phyloP scores from a whole-genome alignment of 2,797 vertebrate species.

The Thripadectes ignobilis region DNA sequence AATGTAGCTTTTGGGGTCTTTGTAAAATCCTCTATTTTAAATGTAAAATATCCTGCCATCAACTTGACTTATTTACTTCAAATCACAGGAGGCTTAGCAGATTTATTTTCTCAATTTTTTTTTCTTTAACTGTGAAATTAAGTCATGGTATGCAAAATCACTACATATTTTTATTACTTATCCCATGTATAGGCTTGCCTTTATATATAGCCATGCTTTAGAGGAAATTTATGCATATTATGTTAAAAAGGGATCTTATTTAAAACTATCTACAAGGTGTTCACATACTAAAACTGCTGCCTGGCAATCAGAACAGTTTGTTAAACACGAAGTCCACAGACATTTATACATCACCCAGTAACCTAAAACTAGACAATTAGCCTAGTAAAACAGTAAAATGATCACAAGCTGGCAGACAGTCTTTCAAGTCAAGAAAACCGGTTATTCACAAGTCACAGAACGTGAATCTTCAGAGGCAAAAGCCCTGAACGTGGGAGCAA shows the following conservation, averaged over 20 bases:
- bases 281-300: not conserved
- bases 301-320: not conserved
- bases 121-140: not conserved
- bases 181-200: not conserved
- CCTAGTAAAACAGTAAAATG: not conserved
- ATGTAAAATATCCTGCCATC: not conserved
- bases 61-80: not conserved
- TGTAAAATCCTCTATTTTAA: not conserved
- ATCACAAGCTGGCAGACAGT: not conserved
- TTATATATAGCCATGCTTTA: not conserved
- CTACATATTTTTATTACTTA: not conserved
- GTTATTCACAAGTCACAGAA: not conserved
- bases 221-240: not conserved
- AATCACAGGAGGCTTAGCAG: not conserved
- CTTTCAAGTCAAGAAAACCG: not conserved
- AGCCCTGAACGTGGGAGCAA: not conserved
- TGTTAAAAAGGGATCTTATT: not conserved
- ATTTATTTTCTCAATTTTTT: not conserved
- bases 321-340: not conserved
- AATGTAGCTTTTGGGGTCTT: not conserved
- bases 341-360: slow-evolving; percentile 21
- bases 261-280: not conserved
- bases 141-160: not conserved
- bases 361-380: slow-evolving; percentile 15
- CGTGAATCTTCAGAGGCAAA: not conserved